A percentile compares a stretch with the other conserved stretches of the same genome.
These are phyloP conservation scores for Drosophila bipectinata DNA, from an alignment of 1,140 invertebrate species.

Conservation along the genomic window DNA sequence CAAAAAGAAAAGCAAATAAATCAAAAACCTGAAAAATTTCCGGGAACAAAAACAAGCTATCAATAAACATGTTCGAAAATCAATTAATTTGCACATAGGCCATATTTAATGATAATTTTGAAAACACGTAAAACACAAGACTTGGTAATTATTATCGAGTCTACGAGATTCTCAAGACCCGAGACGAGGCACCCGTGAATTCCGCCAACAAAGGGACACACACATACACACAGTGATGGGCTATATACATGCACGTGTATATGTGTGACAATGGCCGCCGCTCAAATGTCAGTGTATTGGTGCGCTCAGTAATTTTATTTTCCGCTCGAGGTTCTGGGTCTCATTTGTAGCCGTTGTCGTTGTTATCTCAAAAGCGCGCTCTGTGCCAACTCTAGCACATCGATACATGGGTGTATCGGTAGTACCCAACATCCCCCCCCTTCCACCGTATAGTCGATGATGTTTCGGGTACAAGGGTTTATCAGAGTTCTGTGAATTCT, in stretches of 20 bases:
- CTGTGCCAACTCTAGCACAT: conserved; percentile 54
- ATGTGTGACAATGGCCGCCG: conserved; percentile 65
- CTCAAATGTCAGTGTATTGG: conserved; percentile 51
- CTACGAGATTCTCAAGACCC: conserved; percentile 16
- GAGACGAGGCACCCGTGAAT: not conserved
- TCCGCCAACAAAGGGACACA: conserved; percentile 33
- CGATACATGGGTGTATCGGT: conserved; percentile 16
- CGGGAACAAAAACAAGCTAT: conserved; percentile 17
- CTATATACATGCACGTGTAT: not conserved
- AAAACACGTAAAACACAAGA: conserved; percentile 58
- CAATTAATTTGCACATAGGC: conserved; percentile 68
- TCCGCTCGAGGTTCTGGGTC: conserved; percentile 8
- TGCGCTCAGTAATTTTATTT: conserved; percentile 58
- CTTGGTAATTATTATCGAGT: conserved; percentile 61
- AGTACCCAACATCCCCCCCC: not conserved
- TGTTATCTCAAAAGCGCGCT: conserved; percentile 59
- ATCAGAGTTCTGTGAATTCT: conserved; percentile 44
- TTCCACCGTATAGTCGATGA: conserved; percentile 7
- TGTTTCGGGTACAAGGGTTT: conserved; percentile 11
- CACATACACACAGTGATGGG: conserved; percentile 1
- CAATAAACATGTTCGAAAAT: conserved; percentile 35
- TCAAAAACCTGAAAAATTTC: conserved; percentile 12
- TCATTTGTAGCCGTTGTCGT: conserved; percentile 34
- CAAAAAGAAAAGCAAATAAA: not conserved
- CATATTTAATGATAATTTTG: conserved; percentile 69